Evolutionary conservation across 2,113 vertebrate species (phyloP), one percentile per base, ranked within the genome.

Genomic region (Haemorhous mexicanus): DNA sequence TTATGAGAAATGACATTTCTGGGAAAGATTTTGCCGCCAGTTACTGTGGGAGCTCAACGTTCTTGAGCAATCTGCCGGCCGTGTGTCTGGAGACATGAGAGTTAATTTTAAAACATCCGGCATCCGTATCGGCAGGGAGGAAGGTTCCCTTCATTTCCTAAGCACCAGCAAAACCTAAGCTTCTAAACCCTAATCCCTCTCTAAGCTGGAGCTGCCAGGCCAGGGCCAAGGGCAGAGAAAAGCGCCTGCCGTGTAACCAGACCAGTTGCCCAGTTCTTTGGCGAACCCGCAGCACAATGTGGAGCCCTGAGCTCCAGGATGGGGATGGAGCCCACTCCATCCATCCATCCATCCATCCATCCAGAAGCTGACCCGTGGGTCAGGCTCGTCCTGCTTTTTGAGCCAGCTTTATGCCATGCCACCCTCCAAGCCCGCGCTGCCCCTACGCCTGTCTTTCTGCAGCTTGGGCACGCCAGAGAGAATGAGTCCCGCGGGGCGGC

Each of bases 81-180:
- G 11, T 0, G 0, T 11, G n/a, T 73, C 50, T 0, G 16, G 82
- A 80, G 72, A 94, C 67, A 93, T 20, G 77, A 93, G 92, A 96
- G 87, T 94, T 97, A 89, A 97, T 91, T 84, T 82, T 74, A 67
- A 93, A 93, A 70, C 75, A 74, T 73, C 87, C 85, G 19, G 82
- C 87, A 85, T 93, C 78, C 5, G 2, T 68, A 80, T 74, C 4
- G 6, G 80, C 37, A 2, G 75, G 56, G 90, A 96, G 92, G 79
- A 93, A 93, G 83, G 90, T 32, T 95, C 73, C 44, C 90, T 93
- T 59, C 75, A 68, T 81, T 94, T 93, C 56, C 76, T 95, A 95
- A 96, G 85, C 26, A 0, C 93, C 73, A 89, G 85, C 90, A 96
- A 93, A 94, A 94, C 89, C 87, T 94, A 93, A 93, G 94, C 92